These are phyloP conservation scores for Lepidostoma basale DNA, from an alignment of 1,140 invertebrate genomes.

Conservation along the genomic window DNA sequence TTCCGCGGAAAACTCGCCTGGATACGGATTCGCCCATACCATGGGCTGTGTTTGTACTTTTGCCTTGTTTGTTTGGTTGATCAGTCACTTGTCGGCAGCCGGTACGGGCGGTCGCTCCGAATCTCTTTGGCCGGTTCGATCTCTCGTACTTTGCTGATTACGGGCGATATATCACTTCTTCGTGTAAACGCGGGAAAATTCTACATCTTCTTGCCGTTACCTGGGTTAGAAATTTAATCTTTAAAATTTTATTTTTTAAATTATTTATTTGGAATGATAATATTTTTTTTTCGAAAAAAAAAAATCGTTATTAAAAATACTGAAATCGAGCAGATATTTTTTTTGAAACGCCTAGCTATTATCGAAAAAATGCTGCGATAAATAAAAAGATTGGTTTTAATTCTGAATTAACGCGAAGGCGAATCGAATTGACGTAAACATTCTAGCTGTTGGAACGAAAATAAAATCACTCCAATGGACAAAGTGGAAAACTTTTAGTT, in stretches of 20 bases:
- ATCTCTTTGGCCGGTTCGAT: background rate
- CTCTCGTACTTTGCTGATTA: background rate
- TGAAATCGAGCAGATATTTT: background rate
- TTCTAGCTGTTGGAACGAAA: background rate
- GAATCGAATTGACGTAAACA: background rate
- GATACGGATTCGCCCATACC: background rate
- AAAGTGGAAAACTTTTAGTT: conserved; percentile 8
- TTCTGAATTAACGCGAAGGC: background rate
- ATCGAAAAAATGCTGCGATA: background rate
- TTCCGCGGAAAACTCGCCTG: background rate
- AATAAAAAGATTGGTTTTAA: background rate
- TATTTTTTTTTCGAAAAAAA: background rate
- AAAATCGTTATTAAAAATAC: background rate
- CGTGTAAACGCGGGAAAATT: background rate
- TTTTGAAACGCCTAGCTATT: background rate
- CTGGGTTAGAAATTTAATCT: background rate
- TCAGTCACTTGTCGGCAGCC: conserved; percentile 6
- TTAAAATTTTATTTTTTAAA: background rate
- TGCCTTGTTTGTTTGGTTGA: conserved; percentile 5
- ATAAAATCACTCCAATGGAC: conserved; percentile 8
- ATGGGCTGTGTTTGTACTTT: background rate
- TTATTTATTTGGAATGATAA: too few species aligned
- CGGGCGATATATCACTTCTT: background rate
- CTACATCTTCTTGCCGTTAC: background rate
- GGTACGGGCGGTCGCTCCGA: conserved; percentile 2